phyloP scores from a whole-genome alignment of 1,140 invertebrate genomes.

The Berghia stephanieae region DNA sequence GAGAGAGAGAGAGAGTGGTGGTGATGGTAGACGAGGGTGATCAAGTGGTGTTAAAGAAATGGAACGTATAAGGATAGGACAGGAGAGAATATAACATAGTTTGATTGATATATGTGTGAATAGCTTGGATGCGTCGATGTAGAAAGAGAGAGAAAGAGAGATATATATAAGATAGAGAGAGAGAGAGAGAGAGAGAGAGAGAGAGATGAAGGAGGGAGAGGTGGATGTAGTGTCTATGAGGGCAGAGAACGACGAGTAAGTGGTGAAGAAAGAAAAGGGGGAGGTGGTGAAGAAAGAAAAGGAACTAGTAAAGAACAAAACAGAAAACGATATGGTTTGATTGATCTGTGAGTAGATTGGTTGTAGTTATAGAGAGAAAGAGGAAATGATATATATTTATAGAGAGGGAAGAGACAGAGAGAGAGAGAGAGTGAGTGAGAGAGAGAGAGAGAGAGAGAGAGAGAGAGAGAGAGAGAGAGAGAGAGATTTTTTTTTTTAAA shows the following conservation, averaged over 20 bases:
- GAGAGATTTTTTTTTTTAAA: neutral
- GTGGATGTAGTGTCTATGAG: too few species aligned
- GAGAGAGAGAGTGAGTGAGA: neutral
- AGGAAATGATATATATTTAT: neutral
- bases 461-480: neutral
- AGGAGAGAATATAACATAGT: neutral
- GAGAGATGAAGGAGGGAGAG: too few species aligned
- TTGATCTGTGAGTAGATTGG: neutral
- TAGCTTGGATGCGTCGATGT: neutral
- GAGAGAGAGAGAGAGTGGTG: neutral
- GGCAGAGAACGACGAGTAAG: neutral
- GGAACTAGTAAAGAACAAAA: neutral
- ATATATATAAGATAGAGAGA: neutral
- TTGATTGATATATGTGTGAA: neutral
- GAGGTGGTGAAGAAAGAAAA: neutral
- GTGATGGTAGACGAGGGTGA: neutral
- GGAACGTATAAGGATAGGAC: neutral
- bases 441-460: neutral
- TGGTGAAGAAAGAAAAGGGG: neutral
- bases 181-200: conserved; percentile 15
- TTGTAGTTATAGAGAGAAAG: neutral
- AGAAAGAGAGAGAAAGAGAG: conserved; percentile 12
- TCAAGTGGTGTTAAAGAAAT: neutral
- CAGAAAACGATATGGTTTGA: neutral
- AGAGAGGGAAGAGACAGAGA: neutral